Conservation (phyloP, 1,140 invertebrate genomes). For the Neoseiulus cucumeris region DNA sequence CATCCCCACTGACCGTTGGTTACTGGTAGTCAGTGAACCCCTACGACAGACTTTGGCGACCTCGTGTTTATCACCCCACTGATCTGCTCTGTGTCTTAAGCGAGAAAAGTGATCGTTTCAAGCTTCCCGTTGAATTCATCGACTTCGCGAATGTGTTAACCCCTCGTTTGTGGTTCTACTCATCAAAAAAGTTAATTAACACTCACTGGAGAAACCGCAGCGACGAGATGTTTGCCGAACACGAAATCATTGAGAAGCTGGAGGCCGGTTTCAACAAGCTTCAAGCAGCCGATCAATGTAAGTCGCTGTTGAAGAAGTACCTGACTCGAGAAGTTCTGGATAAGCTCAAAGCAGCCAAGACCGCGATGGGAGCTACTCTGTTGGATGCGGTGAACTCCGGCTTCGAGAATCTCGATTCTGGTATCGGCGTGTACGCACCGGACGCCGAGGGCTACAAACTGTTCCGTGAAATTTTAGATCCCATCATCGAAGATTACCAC, state of each 20-base stretch:
- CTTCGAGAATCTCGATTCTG: constrained; percentile 42
- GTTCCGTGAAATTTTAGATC: constrained; percentile 50
- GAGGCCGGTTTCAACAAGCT: constrained; percentile 74
- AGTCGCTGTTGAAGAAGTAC: constrained; percentile 85
- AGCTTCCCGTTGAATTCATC: too few species aligned
- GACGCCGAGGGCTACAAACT: constrained; percentile 56
- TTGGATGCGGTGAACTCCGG: constrained; percentile 77
- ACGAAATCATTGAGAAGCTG: constrained; percentile 43
- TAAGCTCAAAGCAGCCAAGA: constrained; percentile 68
- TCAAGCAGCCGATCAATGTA: constrained; percentile 54
- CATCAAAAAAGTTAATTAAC: too few species aligned
- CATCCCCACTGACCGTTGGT: too few species aligned
- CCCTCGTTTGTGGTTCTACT: too few species aligned
- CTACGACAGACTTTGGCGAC: too few species aligned
- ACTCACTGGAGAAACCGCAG: too few species aligned
- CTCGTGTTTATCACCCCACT: too few species aligned
- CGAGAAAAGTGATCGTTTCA: too few species aligned
- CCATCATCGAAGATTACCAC: constrained; percentile 48
- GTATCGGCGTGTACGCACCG: constrained; percentile 44
- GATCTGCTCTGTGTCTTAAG: too few species aligned
- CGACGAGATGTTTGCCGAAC: not conserved
- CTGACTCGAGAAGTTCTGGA: constrained; percentile 74
- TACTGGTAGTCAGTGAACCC: too few species aligned
- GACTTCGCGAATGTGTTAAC: too few species aligned
- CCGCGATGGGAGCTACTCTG: constrained; percentile 64